Conservation (phyloP, 2,888 invertebrate genomes). For the Xanthia icteritia region DNA sequence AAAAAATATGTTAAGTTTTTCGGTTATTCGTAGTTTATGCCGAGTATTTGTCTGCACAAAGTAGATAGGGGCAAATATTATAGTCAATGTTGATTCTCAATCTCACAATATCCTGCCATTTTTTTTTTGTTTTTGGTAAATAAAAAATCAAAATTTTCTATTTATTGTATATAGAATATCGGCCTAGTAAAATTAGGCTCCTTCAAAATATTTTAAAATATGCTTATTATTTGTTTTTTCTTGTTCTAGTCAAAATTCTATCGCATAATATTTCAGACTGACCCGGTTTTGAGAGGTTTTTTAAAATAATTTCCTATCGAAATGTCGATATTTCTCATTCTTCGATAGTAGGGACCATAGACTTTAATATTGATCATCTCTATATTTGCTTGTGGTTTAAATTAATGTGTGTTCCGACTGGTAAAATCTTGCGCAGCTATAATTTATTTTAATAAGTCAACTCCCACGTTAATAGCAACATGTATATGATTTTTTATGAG, state of each 20-base stretch:
- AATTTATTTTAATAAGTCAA: no score
- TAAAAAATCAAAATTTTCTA: slow-evolving; percentile 47
- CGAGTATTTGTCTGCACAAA: slow-evolving; percentile 70
- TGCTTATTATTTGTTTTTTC: slow-evolving; percentile 40
- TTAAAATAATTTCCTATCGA: slow-evolving; percentile 75
- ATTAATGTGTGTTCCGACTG: slow-evolving; percentile 31
- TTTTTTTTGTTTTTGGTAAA: slow-evolving; percentile 19
- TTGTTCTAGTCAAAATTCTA: slow-evolving; percentile 71
- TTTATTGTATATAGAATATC: slow-evolving; percentile 52
- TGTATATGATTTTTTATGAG: background rate
- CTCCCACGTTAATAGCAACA: background rate
- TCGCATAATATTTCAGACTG: slow-evolving; percentile 76
- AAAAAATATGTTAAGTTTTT: slow-evolving; percentile 60
- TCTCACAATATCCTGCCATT: slow-evolving; percentile 68
- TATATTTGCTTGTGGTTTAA: slow-evolving; percentile 75
- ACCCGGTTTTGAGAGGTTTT: slow-evolving; percentile 72
- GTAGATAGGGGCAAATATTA: slow-evolving; percentile 66
- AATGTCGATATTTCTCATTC: slow-evolving; percentile 75
- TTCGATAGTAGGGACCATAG: slow-evolving; percentile 88
- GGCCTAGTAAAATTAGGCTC: slow-evolving; percentile 58
- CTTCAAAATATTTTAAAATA: slow-evolving; percentile 20
- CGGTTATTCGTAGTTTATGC: slow-evolving; percentile 64
- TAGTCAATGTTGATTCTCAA: slow-evolving; percentile 63
- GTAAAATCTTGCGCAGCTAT: background rate
- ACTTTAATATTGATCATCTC: slow-evolving; percentile 75